Percentiles rank a stretch among this genome's conserved stretches.
phyloP scores from a whole-genome alignment of 1,140 invertebrate species.

The Drosophila carrolli region DNA sequence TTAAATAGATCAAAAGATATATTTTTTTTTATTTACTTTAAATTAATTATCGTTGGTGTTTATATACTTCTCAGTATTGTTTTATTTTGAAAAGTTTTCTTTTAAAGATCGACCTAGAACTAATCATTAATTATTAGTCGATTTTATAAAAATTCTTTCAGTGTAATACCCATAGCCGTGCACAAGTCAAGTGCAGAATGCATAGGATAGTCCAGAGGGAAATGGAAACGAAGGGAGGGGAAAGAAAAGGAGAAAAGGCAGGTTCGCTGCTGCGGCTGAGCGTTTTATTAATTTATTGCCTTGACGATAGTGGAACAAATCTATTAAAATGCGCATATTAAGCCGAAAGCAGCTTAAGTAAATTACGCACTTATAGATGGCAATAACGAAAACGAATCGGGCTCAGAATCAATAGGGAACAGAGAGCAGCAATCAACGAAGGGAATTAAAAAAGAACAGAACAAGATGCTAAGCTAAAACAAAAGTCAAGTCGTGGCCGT shows the following conservation, averaged over 20 bases:
- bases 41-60: too few relatives aligned
- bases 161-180: slow-evolving; percentile 8
- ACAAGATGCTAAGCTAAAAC: slow-evolving; percentile 48
- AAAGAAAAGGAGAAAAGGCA: slow-evolving; percentile 15
- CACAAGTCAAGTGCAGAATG: slow-evolving; percentile 41
- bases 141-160: not conserved
- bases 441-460: slow-evolving; percentile 32
- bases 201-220: slow-evolving; percentile 7
- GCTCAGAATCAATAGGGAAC: slow-evolving; percentile 23
- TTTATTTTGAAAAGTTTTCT: too few relatives aligned
- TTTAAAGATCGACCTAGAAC: too few relatives aligned
- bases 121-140: not conserved
- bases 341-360: slow-evolving; percentile 82
- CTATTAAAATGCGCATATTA: slow-evolving; percentile 84
- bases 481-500: slow-evolving; percentile 57
- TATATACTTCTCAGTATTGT: too few relatives aligned
- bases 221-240: slow-evolving; percentile 6
- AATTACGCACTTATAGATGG: slow-evolving; percentile 78
- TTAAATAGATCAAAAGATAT: too few relatives aligned
- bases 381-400: slow-evolving; percentile 38
- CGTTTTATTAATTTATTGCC: slow-evolving; percentile 82
- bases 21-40: too few relatives aligned
- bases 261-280: slow-evolving; percentile 31
- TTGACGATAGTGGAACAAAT: slow-evolving; percentile 84
- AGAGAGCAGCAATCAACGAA: slow-evolving; percentile 10